Percentiles rank a stretch among this genome's conserved stretches.
These are phyloP conservation scores for Lottia gigantea DNA, from an alignment of 2,888 invertebrate genomes.

Conservation along the genomic window DNA sequence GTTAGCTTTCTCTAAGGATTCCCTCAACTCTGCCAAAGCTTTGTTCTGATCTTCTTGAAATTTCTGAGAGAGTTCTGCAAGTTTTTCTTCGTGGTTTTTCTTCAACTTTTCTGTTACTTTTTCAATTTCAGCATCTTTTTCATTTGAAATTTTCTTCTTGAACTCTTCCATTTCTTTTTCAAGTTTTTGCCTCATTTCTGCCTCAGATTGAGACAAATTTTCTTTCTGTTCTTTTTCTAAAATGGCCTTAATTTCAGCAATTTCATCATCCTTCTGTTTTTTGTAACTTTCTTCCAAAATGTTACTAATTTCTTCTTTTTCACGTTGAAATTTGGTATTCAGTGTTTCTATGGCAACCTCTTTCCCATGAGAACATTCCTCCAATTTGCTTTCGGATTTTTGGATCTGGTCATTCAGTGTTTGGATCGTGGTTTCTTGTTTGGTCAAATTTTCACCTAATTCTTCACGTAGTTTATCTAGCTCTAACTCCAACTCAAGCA, in stretches of 20 bases:
- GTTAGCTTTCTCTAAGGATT: slow-evolving; percentile 23
- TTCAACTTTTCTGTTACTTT: slow-evolving; percentile 19
- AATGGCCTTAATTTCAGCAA: slow-evolving; percentile 32
- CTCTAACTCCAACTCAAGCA: slow-evolving; percentile 50
- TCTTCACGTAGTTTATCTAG: slow-evolving; percentile 47
- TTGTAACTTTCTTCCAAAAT: slow-evolving; percentile 39
- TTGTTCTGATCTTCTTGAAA: slow-evolving; percentile 26
- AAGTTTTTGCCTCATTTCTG: slow-evolving; percentile 45
- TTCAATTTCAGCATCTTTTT: slow-evolving; percentile 25
- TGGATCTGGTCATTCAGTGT: slow-evolving; percentile 62
- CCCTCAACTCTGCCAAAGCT: slow-evolving; percentile 24
- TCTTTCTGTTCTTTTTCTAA: slow-evolving; percentile 45
- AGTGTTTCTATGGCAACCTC: slow-evolving; percentile 31
- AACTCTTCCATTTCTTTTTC: slow-evolving; percentile 58
- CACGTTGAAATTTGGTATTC: slow-evolving; percentile 34
- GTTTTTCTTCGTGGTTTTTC: slow-evolving; percentile 18
- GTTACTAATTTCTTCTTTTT: slow-evolving; percentile 62
- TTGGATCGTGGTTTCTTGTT: slow-evolving; percentile 52
- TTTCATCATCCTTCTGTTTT: slow-evolving; percentile 16
- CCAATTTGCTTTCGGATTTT: slow-evolving; percentile 48
- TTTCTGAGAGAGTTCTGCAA: slow-evolving; percentile 26
- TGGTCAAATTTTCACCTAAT: slow-evolving; percentile 35
- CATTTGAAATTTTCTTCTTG: slow-evolving; percentile 30
- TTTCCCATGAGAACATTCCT: slow-evolving; percentile 31
- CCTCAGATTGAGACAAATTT: slow-evolving; percentile 37